phyloP scores from a whole-genome alignment of 2,113 vertebrate species.

The cat (Felis catus) region DNA sequence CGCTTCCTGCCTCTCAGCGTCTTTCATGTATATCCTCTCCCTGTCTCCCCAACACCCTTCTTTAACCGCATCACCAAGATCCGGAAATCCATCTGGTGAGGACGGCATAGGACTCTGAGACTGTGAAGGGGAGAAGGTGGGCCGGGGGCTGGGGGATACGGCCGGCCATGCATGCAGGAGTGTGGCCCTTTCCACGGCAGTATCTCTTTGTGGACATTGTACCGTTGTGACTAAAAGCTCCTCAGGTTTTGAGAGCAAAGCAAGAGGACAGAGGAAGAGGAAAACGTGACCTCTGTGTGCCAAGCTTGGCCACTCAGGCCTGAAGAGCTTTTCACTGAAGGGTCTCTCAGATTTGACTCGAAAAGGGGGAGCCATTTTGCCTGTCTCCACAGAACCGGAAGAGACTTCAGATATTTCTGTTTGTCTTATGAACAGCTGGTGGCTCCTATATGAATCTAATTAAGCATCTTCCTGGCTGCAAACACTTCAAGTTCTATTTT shows the following conservation, averaged over 20 bases:
- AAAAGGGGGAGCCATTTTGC: conserved; percentile 55
- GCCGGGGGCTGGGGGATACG: accelerated
- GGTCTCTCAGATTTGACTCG: conserved; percentile 59
- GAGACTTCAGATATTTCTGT: conserved; percentile 79
- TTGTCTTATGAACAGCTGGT: conserved; percentile 82
- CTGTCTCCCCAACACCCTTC: background rate
- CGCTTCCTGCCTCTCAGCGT: background rate
- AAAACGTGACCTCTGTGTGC: conserved; percentile 36
- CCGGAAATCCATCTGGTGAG: background rate
- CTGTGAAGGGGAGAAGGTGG: background rate
- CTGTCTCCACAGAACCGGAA: conserved; percentile 70
- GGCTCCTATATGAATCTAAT: conserved; percentile 82
- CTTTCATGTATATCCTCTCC: background rate
- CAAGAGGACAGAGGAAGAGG: conserved; percentile 37
- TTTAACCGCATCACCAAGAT: background rate
- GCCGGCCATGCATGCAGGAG: accelerated
- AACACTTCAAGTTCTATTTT: conserved; percentile 82
- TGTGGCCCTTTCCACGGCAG: background rate
- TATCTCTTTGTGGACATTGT: background rate
- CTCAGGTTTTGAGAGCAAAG: background rate
- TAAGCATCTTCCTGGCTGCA: conserved; percentile 82
- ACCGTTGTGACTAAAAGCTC: background rate
- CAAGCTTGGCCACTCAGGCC: conserved; percentile 52
- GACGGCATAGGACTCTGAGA: background rate
- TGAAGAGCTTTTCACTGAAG: conserved; percentile 67